phyloP scores from a whole-genome alignment of 2,797 vertebrate genomes.

The Clarias laeviceps region DNA sequence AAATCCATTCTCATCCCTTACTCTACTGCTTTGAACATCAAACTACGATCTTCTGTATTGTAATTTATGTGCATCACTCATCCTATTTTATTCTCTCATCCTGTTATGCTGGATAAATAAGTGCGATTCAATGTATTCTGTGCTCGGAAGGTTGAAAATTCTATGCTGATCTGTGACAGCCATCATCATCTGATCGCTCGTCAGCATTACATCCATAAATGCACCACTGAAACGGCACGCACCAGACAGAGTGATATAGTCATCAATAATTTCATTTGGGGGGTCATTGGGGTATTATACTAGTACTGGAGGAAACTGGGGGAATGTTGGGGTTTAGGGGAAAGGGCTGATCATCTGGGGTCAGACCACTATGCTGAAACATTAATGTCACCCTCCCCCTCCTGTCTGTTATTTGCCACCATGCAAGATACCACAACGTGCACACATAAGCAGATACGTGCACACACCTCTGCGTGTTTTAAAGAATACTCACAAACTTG shows the following conservation, averaged over 20 bases:
- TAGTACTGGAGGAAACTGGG: slow-evolving; percentile 56
- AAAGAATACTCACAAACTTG: slow-evolving; percentile 5
- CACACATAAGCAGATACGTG: slow-evolving; percentile 45
- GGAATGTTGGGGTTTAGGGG: slow-evolving; percentile 46
- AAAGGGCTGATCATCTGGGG: slow-evolving; percentile 54
- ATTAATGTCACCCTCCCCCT: slow-evolving; percentile 33
- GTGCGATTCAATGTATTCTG: slow-evolving; percentile 77
- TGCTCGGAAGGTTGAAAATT: slow-evolving; percentile 77
- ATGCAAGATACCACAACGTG: slow-evolving; percentile 45
- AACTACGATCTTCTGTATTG: slow-evolving; percentile 64
- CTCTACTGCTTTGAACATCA: slow-evolving; percentile 34
- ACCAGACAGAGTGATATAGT: slow-evolving; percentile 80
- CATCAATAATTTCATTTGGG: slow-evolving; percentile 79
- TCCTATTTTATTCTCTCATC: slow-evolving; percentile 65
- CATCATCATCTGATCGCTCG: slow-evolving; percentile 85
- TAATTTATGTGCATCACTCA: slow-evolving; percentile 60
- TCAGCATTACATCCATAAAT: slow-evolving; percentile 82
- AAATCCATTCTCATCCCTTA: slow-evolving; percentile 33
- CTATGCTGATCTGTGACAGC: slow-evolving; percentile 81
- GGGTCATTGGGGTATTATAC: slow-evolving; percentile 63
- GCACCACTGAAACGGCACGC: slow-evolving; percentile 78
- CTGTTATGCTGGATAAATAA: slow-evolving; percentile 79
- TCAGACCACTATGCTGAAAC: slow-evolving; percentile 48
- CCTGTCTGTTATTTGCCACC: slow-evolving; percentile 43
- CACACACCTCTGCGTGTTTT: slow-evolving; percentile 22